Percentiles rank a stretch among this genome's conserved stretches.
Conservation (phyloP, 2,888 invertebrate species). For the Apotomis turbidana region DNA sequence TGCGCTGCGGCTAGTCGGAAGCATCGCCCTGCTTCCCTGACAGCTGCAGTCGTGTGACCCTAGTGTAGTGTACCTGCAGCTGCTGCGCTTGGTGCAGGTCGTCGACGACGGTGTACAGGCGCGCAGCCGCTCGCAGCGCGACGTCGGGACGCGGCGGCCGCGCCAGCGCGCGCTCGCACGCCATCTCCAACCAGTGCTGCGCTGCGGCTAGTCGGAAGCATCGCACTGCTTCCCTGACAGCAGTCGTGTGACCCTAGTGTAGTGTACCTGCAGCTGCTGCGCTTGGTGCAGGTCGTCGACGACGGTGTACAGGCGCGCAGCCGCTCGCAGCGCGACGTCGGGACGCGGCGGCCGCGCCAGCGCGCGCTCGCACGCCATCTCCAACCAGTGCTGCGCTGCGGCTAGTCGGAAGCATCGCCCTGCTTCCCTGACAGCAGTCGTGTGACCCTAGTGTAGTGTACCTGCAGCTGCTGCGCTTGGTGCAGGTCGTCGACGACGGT, state of each 20-base stretch:
- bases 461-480: slow-evolving; percentile 78
- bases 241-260: too few species aligned
- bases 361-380: slow-evolving; percentile 56
- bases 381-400: slow-evolving; percentile 71
- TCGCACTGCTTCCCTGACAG: slow-evolving; percentile 56
- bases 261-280: slow-evolving; percentile 84
- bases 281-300: slow-evolving; percentile 59
- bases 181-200: slow-evolving; percentile 70
- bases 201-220: slow-evolving; percentile 65
- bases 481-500: slow-evolving; percentile 58
- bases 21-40: slow-evolving; percentile 61
- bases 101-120: slow-evolving; percentile 54
- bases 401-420: slow-evolving; percentile 64
- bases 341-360: slow-evolving; percentile 51
- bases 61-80: slow-evolving; percentile 81
- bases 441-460: slow-evolving; percentile 64
- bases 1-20: slow-evolving; percentile 66
- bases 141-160: slow-evolving; percentile 57
- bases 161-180: slow-evolving; percentile 52
- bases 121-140: slow-evolving; percentile 65
- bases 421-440: slow-evolving; percentile 55
- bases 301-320: slow-evolving; percentile 58
- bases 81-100: slow-evolving; percentile 66
- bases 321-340: slow-evolving; percentile 65
- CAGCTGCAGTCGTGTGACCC: slow-evolving; percentile 41